Evolutionary conservation across 2,113 vertebrate genomes (phyloP).

Genomic region (Poicephalus gulielmi): DNA sequence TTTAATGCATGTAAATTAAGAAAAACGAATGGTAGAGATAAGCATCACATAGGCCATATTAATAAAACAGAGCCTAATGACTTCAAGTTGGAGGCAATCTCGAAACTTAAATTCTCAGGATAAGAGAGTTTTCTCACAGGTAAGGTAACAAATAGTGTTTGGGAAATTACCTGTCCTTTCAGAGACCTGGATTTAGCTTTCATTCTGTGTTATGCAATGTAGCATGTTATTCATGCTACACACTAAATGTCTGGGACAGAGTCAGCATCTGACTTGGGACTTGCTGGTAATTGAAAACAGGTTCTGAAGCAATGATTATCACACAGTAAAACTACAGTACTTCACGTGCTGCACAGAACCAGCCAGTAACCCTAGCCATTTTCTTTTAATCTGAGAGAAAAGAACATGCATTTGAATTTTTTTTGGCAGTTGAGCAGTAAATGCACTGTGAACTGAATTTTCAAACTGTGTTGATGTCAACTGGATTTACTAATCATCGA

Average conservation of each 20-base stretch:
- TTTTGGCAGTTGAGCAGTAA: not conserved
- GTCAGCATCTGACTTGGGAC: slow-evolving; percentile 1
- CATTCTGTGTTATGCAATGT: not conserved
- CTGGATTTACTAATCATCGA: slow-evolving; percentile 51
- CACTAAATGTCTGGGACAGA: not conserved
- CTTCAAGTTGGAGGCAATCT: slow-evolving; percentile 28
- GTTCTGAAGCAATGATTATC: slow-evolving; percentile 46
- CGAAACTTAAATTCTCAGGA: not conserved
- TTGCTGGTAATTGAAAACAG: slow-evolving; percentile 62
- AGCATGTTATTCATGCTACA: not conserved
- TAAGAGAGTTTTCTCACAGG: not conserved
- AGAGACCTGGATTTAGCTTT: slow-evolving; percentile 30
- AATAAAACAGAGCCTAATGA: slow-evolving; percentile 33
- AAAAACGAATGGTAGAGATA: slow-evolving; percentile 52
- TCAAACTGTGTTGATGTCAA: slow-evolving; percentile 15
- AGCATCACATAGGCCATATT: not conserved
- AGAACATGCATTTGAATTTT: not conserved
- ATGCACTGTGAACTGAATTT: slow-evolving; percentile 22
- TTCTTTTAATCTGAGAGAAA: slow-evolving; percentile 18
- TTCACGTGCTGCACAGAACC: slow-evolving; percentile 9
- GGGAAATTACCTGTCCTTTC: not conserved
- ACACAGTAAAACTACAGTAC: slow-evolving; percentile 28
- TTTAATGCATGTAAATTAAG: slow-evolving; percentile 59
- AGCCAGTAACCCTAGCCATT: slow-evolving; percentile 41
- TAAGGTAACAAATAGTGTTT: not conserved